These are phyloP conservation scores for Hirtodrosophila histrioides DNA, from an alignment of 2,888 invertebrate species.

Conservation along the genomic window DNA sequence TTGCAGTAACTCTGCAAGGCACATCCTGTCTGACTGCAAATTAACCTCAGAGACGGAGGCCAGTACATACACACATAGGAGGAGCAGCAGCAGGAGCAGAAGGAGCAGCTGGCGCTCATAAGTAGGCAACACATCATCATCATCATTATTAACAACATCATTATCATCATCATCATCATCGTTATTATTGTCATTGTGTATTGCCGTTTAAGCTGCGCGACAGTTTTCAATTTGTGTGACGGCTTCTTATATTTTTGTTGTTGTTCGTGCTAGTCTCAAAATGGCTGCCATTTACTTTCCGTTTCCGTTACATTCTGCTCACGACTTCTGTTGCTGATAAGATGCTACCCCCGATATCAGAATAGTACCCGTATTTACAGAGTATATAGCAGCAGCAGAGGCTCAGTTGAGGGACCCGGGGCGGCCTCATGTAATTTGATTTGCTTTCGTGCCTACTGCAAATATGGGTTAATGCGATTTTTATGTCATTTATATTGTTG, in stretches of 20 bases:
- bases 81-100: no score
- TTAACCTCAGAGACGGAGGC: slow-evolving; percentile 25
- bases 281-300: slow-evolving; percentile 72
- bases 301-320: slow-evolving; percentile 72
- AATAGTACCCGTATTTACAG: slow-evolving; percentile 1
- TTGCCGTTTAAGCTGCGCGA: slow-evolving; percentile 28
- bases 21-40: slow-evolving; percentile 33
- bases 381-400: no score
- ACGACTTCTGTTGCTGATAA: slow-evolving; percentile 72
- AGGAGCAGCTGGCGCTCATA: slow-evolving; percentile 56
- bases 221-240: slow-evolving; percentile 51
- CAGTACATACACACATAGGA: background rate
- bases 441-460: slow-evolving; percentile 66
- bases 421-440: slow-evolving; percentile 66
- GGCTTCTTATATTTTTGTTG: slow-evolving; percentile 2
- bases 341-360: slow-evolving; percentile 21
- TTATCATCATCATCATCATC: slow-evolving; percentile 7
- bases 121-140: slow-evolving; percentile 59
- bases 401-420: background rate
- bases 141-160: slow-evolving; percentile 4
- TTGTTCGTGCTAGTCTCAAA: slow-evolving; percentile 32
- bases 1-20: background rate
- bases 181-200: slow-evolving; percentile 13
- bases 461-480: slow-evolving; percentile 81
- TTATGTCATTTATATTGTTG: slow-evolving; percentile 74